A percentile compares a stretch with the other conserved stretches of the same genome.
Conservation (phyloP, 2,113 vertebrate species). For the Tursiops truncatus region DNA sequence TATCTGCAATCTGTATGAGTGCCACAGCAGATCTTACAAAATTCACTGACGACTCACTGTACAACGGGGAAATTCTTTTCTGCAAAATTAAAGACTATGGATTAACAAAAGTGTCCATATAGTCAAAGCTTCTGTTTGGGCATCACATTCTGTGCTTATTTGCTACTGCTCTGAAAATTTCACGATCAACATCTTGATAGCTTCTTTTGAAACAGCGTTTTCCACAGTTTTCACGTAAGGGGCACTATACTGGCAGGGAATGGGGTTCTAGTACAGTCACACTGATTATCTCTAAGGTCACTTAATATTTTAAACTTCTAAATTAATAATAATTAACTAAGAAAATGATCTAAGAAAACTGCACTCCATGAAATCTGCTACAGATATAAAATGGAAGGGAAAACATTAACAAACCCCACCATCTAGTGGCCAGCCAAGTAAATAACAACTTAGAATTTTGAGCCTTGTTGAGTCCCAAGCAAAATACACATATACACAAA, state of each 20-base stretch:
- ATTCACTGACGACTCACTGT: not conserved
- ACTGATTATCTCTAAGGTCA: not conserved
- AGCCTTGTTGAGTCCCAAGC: not conserved
- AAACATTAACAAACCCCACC: slow-evolving; percentile 53
- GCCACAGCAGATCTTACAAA: not conserved
- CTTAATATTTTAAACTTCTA: not conserved
- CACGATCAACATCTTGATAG: not conserved
- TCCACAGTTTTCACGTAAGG: not conserved
- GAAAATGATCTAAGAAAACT: not conserved
- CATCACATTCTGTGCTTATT: not conserved
- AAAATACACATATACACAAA: not conserved
- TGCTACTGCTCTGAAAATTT: not conserved
- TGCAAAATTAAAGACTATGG: not conserved
- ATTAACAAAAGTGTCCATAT: not conserved
- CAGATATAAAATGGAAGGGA: not conserved
- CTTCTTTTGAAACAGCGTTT: not conserved
- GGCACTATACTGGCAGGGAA: not conserved
- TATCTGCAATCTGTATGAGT: not conserved
- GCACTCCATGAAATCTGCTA: not conserved
- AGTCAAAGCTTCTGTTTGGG: not conserved
- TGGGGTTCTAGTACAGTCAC: not conserved
- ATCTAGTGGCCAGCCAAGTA: slow-evolving; percentile 63
- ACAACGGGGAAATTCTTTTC: not conserved
- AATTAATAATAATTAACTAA: slow-evolving; percentile 19
- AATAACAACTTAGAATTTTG: slow-evolving; percentile 31